Conservation (phyloP, 1,140 invertebrate species). For the Cataglyphis hispanica region DNA sequence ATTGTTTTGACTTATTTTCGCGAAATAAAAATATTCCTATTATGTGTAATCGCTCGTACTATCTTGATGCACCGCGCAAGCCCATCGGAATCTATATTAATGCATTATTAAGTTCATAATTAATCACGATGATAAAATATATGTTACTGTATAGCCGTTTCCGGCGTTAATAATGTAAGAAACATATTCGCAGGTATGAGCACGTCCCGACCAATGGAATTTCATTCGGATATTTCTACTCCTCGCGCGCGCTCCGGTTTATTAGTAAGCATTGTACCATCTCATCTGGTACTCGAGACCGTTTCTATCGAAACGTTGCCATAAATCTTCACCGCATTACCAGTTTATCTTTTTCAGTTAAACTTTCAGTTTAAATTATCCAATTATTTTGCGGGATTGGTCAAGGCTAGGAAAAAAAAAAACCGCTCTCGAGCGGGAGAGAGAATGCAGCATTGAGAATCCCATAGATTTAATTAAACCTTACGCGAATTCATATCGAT, state of each 20-base stretch:
- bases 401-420: background rate
- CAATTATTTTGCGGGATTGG: constrained; percentile 24
- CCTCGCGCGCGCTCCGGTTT: background rate
- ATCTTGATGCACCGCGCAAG: constrained; percentile 35
- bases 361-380: constrained; percentile 32
- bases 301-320: background rate
- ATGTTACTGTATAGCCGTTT: background rate
- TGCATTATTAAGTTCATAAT: constrained; percentile 34
- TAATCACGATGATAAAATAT: constrained; percentile 47
- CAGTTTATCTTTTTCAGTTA: constrained; percentile 50
- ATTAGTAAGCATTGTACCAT: constrained; percentile 31
- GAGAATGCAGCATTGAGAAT: constrained; percentile 56
- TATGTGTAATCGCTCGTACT: constrained; percentile 33
- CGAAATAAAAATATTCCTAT: constrained; percentile 39
- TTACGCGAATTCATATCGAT: constrained; percentile 70
- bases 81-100: background rate
- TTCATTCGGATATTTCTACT: constrained; percentile 50
- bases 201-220: constrained; percentile 10
- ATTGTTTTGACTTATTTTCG: constrained; percentile 16
- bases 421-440: background rate
- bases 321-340: constrained; percentile 41
- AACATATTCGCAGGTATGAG: background rate
- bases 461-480: constrained; percentile 71
- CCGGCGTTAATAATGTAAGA: constrained; percentile 27
- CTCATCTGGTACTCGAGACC: background rate